Evolutionary conservation across 2,888 invertebrate species (phyloP), one percentile per base, ranked within the genome.

Genomic region (Aromia moschata): DNA sequence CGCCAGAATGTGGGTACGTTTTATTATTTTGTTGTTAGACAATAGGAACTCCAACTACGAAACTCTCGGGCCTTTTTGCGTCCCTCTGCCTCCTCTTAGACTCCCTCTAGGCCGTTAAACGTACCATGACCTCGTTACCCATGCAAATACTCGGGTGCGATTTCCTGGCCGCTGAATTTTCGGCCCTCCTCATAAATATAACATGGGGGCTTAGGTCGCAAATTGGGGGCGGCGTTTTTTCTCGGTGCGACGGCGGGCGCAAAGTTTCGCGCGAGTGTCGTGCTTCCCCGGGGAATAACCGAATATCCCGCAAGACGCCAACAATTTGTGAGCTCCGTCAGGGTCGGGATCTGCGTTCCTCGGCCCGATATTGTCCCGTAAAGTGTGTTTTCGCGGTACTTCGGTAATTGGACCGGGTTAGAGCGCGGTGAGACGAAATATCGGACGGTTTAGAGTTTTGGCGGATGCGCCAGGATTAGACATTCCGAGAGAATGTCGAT

Each of bases 101-200:
- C n/a, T n/a, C n/a, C n/a, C n/a, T n/a, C n/a, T n/a, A n/a, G n/a
- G n/a, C n/a, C n/a, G n/a, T n/a, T n/a, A n/a, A n/a, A n/a, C n/a
- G n/a, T n/a, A n/a, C n/a, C n/a, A n/a, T n/a, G n/a, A n/a, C 25
- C 25, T 37, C 49, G 38, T 36, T 49, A 37, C 20, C 37, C 36
- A 49, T 49, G 49, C 25, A 49, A 49, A 49, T 49, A 49, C 38
- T 49, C 15, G 25, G 37, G 20, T n/a, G 43, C 43, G 10, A 17
- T 40, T 14, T 14, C 33, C 12, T 14, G 14, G 16, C 12, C 5
- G 45, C 45, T 38, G 46, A 65, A 67, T 67, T n/a, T 67, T 59
- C 62, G 63, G 63, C 62, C 62, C 59, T 58, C 53, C 62, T 64
- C 64, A 65, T 65, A 62, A 64, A 68, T 65, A 65, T 65, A 63